Base-by-base conservation (phyloP, 2,888 invertebrate genomes). In the Synergus gifuensis region DNA sequence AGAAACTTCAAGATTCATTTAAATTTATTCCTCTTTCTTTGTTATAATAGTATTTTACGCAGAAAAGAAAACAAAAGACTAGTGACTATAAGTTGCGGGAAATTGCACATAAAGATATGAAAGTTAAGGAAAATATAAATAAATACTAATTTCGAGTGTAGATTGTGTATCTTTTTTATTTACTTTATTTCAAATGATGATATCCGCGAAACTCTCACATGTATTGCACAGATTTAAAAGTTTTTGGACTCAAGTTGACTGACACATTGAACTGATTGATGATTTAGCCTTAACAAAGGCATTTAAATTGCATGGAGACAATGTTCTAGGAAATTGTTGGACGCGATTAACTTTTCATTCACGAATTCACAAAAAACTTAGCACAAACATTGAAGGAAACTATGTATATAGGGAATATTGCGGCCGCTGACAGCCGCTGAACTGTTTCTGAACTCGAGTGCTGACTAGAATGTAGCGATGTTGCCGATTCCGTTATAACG, bases 271-370 rank as follows among this genome's bases (percentile, higher is more conserved):
- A 4, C 5, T 22, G 12, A 22, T 11, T 60, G 18, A 12, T 60
- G 22, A 60, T 18, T 28, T 22, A 12, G 22, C 11, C 22, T 28
- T 12, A 22, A 60, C 12, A 60, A 60, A 60, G 1, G 12, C 12
- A 60, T 60, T 60, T 60, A 12, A 40, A n/a, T 66, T 40, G 4
- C 5, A 1, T n/a, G n/a, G 18, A 4, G 11, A 42, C n/a, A 40
- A 40, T 66, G 9, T 44, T 46, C 36, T 54, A 36, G 28, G 36
- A 11, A 8, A 54, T 54, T 22, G 36, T n/a, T 11, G 1, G 49
- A 49, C 36, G n/a, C 69, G 5, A 73, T 69, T 54, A 18, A 73
- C n/a, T 73, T 54, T n/a, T 54, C 73, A 73, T 73, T 73, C 73
- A 73, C 54, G 36, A 73, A 54, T 73, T 12, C 73, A 73, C 73